Evolutionary conservation across 2,797 vertebrate genomes (phyloP).

Genomic region (Pristis pectinata): DNA sequence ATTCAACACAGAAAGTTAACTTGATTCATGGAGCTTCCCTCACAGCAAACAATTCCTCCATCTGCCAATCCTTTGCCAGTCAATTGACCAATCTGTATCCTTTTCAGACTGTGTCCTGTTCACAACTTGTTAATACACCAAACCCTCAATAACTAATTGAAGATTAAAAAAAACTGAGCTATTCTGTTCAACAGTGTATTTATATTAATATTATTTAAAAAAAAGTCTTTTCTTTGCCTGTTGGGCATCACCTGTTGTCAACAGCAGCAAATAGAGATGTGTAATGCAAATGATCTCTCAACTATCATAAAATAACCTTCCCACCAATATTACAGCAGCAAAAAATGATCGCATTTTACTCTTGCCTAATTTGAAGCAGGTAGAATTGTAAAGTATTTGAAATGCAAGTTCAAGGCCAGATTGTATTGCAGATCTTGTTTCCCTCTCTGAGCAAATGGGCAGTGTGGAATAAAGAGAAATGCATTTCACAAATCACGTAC

Average conservation of each 20-base stretch:
- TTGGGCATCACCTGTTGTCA: neutral
- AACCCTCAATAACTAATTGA: too few species aligned
- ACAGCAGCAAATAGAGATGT: neutral
- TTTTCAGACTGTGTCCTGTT: too few species aligned
- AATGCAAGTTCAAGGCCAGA: neutral
- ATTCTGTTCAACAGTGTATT: too few species aligned
- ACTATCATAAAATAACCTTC: neutral
- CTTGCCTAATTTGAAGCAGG: neutral
- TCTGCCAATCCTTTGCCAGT: too few species aligned
- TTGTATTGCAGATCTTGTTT: neutral
- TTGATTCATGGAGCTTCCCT: too few species aligned
- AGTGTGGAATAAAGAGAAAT: neutral
- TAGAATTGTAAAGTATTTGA: neutral
- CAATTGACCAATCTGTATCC: too few species aligned
- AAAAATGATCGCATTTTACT: neutral
- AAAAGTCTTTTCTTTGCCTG: neutral
- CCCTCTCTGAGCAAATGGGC: neutral
- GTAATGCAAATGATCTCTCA: neutral
- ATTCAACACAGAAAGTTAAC: too few species aligned
- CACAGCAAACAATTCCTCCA: too few species aligned
- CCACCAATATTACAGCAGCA: neutral
- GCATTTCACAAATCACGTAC: neutral
- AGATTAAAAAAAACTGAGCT: too few species aligned
- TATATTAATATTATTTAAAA: too few species aligned
- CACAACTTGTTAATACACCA: too few species aligned